These are phyloP conservation scores for Bombus fervidus DNA, from an alignment of 1,140 invertebrate genomes.

Conservation along the genomic window DNA sequence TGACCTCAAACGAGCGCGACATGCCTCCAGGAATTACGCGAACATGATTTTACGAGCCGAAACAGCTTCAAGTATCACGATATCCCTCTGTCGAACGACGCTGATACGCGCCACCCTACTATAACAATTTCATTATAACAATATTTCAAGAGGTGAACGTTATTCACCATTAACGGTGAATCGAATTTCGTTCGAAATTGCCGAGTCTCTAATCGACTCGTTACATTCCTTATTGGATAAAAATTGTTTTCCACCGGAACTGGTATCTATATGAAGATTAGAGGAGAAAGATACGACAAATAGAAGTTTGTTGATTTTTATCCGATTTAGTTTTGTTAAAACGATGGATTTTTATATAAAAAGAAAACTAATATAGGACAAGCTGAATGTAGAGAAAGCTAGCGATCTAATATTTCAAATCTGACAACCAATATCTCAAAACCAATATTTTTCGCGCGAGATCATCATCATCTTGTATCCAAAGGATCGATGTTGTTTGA, in stretches of 20 bases:
- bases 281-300: neutral
- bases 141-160: constrained; percentile 6
- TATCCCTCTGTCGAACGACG: constrained; percentile 13
- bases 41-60: constrained; percentile 46
- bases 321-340: too few relatives aligned
- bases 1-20: constrained; percentile 62
- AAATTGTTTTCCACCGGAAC: neutral
- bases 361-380: too few relatives aligned
- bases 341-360: too few relatives aligned
- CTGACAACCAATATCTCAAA: too few relatives aligned
- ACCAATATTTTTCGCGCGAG: too few relatives aligned
- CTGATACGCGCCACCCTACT: constrained; percentile 22
- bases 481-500: too few relatives aligned
- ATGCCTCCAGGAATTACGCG: constrained; percentile 40
- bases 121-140: constrained; percentile 31
- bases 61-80: constrained; percentile 49
- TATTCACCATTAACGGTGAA: constrained; percentile 34
- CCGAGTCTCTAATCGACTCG: constrained; percentile 14
- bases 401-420: too few relatives aligned
- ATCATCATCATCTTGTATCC: too few relatives aligned
- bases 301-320: too few relatives aligned
- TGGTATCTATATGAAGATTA: neutral
- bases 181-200: constrained; percentile 29
- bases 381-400: too few relatives aligned
- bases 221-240: neutral